phyloP scores from a whole-genome alignment of 2,888 invertebrate genomes.

The Labia minor region DNA sequence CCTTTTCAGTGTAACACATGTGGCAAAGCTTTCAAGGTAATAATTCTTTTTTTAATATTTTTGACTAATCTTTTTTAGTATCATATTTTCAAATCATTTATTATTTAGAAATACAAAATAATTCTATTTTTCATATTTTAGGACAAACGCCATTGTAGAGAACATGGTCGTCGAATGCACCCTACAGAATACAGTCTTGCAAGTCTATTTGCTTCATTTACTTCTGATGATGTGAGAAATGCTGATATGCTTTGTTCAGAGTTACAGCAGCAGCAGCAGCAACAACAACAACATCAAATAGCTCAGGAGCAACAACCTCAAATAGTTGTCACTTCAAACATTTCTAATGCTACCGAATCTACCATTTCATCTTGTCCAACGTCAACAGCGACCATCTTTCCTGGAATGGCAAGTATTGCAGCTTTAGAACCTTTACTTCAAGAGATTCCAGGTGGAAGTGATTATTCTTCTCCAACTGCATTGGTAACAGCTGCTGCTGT shows the following conservation, averaged over 20 bases:
- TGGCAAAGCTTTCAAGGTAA: slow-evolving; percentile 22
- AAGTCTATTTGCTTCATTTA: slow-evolving; percentile 22
- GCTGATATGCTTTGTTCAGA: slow-evolving; percentile 19
- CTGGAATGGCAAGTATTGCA: not conserved
- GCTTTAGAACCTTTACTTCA: slow-evolving; percentile 20
- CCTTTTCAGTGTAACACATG: slow-evolving; percentile 23
- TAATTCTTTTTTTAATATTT: too few species aligned
- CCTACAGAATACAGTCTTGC: slow-evolving; percentile 21
- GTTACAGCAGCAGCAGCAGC: not conserved
- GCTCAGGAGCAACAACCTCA: not conserved
- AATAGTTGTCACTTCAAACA: not conserved
- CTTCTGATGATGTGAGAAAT: slow-evolving; percentile 21
- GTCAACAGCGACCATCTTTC: not conserved
- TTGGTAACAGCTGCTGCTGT: not conserved
- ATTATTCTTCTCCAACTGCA: not conserved
- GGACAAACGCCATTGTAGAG: slow-evolving; percentile 20
- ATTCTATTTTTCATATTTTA: not conserved
- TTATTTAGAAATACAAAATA: too few species aligned
- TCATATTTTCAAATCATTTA: too few species aligned
- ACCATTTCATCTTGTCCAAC: not conserved
- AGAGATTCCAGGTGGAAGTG: slow-evolving; percentile 15
- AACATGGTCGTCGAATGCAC: slow-evolving; percentile 21
- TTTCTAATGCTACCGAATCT: not conserved
- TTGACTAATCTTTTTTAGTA: too few species aligned
- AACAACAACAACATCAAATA: not conserved